Conservation (phyloP, 2,113 vertebrate genomes). For the Ictalurus furcatus region DNA sequence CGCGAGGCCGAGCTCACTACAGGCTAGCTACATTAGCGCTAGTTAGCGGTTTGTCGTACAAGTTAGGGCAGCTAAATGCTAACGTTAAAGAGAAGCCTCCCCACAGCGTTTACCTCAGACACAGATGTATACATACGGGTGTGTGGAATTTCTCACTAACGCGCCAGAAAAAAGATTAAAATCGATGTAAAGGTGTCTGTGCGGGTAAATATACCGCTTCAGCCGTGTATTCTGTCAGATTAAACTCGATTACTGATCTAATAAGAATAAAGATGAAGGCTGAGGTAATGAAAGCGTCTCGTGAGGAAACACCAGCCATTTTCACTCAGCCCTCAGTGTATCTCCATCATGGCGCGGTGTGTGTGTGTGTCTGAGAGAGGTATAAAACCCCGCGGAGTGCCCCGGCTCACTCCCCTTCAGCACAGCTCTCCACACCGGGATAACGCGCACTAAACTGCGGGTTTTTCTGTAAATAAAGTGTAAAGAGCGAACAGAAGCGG, state of each 20-base stretch:
- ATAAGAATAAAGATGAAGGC: not conserved
- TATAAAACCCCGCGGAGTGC: no score
- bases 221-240: no score
- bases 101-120: not conserved
- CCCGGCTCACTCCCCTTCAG: no score
- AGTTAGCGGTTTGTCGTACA: not conserved
- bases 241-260: no score
- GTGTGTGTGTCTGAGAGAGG: not conserved
- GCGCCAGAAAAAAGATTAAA: not conserved
- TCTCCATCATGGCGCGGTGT: constrained; percentile 1
- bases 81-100: not conserved
- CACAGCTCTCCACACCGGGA: not conserved
- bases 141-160: no score
- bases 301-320: constrained; percentile 9
- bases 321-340: not conserved
- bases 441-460: no score
- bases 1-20: no score
- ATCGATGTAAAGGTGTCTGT: no score
- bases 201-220: no score
- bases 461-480: not conserved
- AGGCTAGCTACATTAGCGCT: no score
- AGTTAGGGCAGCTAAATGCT: not conserved
- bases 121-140: not conserved
- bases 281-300: not conserved
- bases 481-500: not conserved